These are phyloP conservation scores for Pseudomyrmex dendroicus DNA, from an alignment of 1,140 invertebrate genomes.

Conservation along the genomic window DNA sequence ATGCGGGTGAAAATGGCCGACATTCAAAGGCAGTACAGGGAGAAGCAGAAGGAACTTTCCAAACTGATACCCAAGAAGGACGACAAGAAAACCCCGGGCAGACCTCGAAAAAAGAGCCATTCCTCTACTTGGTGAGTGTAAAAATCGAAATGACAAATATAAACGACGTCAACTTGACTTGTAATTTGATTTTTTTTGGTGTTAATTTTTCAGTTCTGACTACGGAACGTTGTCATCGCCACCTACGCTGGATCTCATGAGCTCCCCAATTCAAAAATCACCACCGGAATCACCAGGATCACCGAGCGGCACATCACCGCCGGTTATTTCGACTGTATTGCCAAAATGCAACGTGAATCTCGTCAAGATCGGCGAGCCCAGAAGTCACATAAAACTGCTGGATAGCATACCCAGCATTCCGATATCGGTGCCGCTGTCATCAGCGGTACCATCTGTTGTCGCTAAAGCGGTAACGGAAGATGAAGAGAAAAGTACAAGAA, in stretches of 20 bases:
- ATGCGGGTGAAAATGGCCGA: conserved; percentile 92
- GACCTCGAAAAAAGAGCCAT: conserved; percentile 80
- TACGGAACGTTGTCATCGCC: conserved; percentile 61
- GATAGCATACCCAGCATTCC: conserved; percentile 82
- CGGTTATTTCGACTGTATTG: conserved; percentile 72
- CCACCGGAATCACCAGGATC: conserved; percentile 60
- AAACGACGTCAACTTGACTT: no score
- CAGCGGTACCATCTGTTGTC: conserved; percentile 69
- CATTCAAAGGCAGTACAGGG: conserved; percentile 91
- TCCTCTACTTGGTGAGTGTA: conserved; percentile 76
- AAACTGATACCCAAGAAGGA: conserved; percentile 88
- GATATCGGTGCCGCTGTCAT: conserved; percentile 75
- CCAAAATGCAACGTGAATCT: conserved; percentile 82
- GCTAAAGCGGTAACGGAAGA: conserved; percentile 69
- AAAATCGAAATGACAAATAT: neutral
- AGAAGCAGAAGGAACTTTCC: conserved; percentile 92
- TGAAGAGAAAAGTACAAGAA: conserved; percentile 74
- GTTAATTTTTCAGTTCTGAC: conserved; percentile 68
- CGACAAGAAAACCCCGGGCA: conserved; percentile 77
- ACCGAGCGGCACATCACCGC: conserved; percentile 38
- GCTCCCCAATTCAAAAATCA: conserved; percentile 54
- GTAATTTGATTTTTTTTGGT: no score
- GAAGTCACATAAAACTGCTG: conserved; percentile 82
- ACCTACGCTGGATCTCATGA: conserved; percentile 47
- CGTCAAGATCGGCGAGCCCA: conserved; percentile 80